Base-by-base conservation (phyloP, 2,797 vertebrate genomes). In the Macrochelys suwanniensis region DNA sequence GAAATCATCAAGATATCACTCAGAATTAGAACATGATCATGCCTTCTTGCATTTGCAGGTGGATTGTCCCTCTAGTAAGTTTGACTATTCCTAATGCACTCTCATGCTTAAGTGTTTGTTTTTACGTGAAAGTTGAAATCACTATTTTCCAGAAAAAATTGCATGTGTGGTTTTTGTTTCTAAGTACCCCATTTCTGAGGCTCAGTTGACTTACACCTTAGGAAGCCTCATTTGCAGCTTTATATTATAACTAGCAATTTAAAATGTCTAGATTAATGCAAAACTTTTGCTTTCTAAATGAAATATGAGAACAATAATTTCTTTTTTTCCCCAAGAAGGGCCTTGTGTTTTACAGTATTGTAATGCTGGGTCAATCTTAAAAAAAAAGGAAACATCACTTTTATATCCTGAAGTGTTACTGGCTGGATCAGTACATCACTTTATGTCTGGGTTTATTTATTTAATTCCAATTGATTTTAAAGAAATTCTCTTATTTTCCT, bases 361-460 rank as follows among this genome's bases (percentile, higher is more conserved):
- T 92, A 94, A 89, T 89, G 80, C 87, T 96, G 93, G 85, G n/a
- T 54, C 97, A 85, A 76, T 96, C 49, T 94, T 84, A 91, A 96
- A 97, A 81, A 90, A 94, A 97, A 97, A 86, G 94, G 87, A 91
- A 97, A 87, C 90, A 90, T 96, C 76, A 95, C 80, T 97, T 96
- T 19, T 81, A 3, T 95, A 88, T 94, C 97, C 97, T 97, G 98
- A 98, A 98, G 97, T 98, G 98, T 98, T 95, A 98, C 99, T 99
- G 99, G 98, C 99, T 99, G 99, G 99, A 97, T 99, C 99, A 99
- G 99, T 98, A 97, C 97, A 92, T 97, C 94, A 82, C 95, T 97
- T 97, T 88, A 87, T 96, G 85, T 97, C 93, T 95, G 68, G 45
- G 82, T 95, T 96, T 97, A 95, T 99, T 99, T 99, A 99, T 99